Base-by-base conservation (phyloP, 1,140 invertebrate species). In the Reticulitermes speratus region DNA sequence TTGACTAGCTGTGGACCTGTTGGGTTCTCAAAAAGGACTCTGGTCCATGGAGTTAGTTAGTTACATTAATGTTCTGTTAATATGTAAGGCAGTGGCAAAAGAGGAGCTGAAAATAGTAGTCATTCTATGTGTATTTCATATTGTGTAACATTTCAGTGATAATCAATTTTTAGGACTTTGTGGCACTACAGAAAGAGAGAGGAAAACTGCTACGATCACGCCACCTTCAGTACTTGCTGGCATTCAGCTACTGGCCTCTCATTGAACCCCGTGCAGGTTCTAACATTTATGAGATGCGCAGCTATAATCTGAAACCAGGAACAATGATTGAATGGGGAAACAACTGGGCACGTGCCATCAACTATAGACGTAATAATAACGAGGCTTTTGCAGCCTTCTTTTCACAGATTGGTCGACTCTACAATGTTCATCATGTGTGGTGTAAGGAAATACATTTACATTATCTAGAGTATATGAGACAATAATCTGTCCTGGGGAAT, bases 271-370 rank as follows among this genome's bases (percentile, higher is more conserved):
- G 97, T 87, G 89, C 92, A 16, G 94, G 94, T n/a, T 92, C 93
- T 45, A 96, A 97, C 89, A 96, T 98, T 88, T 99, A 99, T 90
- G 98, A 99, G 93, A 97, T 99, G 89, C 94, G 98, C 89, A 97
- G 96, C 88, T 95, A 92, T 89, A 96, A 96, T 88, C 92, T 99
- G 38, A 98, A 98, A 92, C 97, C 98, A 12, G 95, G 98, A 32
- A 99, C 98, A 2, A 99, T 99, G 97, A 99, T 99, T 88, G 98
- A 99, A 92, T 99, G 98, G 98, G 98, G 98, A 87, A 99, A 99
- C 91, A 98, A 99, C 91, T 99, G 98, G 98, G 97, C 98, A 0
- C 92, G 97, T 89, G 98, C 98, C 69, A 97, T 99, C 75, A 97
- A 97, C 89, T 97, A 96, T 90, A 93, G 98, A 69, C 94, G 96